Base-by-base conservation (phyloP, 53 echinoderm and acorn worm genomes). In the Apostichopus leukothele region DNA sequence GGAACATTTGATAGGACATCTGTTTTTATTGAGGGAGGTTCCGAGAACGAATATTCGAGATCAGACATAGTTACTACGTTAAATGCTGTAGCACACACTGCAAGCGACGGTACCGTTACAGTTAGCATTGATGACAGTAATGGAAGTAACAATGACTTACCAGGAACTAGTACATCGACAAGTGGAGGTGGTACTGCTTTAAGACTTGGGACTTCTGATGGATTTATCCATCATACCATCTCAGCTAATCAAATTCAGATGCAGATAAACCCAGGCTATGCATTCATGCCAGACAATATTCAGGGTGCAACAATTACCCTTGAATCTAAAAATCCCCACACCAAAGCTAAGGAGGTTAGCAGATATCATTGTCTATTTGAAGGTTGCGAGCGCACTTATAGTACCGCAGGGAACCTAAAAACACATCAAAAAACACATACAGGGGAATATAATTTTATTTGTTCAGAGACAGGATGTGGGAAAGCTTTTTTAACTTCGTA, bases 401-500 rank as follows among this genome's bases (percentile, higher is more conserved):
- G 94, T 50, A 98, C 98, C 4, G 94, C 98, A 1, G 98, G 98
- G 18, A 98, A 98, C 90, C 74, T 98, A 16, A 98, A 96, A 83
- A 98, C 98, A 5, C 98, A 98, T 67, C 90, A 91, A 23, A 96
- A 98, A 91, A 98, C 95, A 11, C 98, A 98, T 86, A 94, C 93
- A 0, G 98, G 98, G 26, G 95, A 96, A 67, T 96, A 92, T 85
- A 96, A 94, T 91, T 98, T 98, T 83, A 91, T 93, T 50, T 97
- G 98, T 53, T 91, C 92, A 75, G 95, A 98, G 55, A 93, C 86
- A n/a, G 95, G 95, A 6, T 98, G 98, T 75, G 98, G 95, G 13
- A 98, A 98, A 86, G 98, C 98, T 39, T 98, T 98, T 73, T 81
- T 98, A 19, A 98, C 98, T 22, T 94, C 94, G 63, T 98, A 98